These are phyloP conservation scores for Drosophila erecta DNA, from an alignment of 1,140 invertebrate genomes.

Conservation along the genomic window DNA sequence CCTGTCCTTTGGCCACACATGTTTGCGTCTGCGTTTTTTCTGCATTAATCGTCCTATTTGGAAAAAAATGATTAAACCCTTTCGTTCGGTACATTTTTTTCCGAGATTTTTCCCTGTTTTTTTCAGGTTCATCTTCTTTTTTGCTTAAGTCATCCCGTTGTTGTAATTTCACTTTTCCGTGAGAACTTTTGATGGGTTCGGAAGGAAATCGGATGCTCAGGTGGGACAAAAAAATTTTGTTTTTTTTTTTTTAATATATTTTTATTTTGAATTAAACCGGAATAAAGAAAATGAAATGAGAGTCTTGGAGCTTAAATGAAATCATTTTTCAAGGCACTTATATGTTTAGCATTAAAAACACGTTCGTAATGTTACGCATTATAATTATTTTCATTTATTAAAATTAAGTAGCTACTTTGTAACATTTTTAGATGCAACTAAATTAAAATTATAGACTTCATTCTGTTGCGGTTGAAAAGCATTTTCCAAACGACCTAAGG, in stretches of 20 bases:
- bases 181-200: slow-evolving; percentile 55
- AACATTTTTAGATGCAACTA: not conserved
- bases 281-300: not conserved
- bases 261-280: not conserved
- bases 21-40: slow-evolving; percentile 74
- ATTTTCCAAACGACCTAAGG: slow-evolving; percentile 14
- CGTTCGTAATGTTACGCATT: too few relatives aligned
- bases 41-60: slow-evolving; percentile 75
- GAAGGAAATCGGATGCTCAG: slow-evolving; percentile 12
- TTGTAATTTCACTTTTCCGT: slow-evolving; percentile 79
- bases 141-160: slow-evolving; percentile 65
- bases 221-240: not conserved
- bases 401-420: too few relatives aligned
- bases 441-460: not conserved
- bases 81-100: slow-evolving; percentile 64
- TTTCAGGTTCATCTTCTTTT: slow-evolving; percentile 47
- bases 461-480: slow-evolving; percentile 37
- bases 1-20: slow-evolving; percentile 74
- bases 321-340: too few relatives aligned
- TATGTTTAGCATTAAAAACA: too few relatives aligned
- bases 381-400: too few relatives aligned
- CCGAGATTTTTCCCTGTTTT: slow-evolving; percentile 76
- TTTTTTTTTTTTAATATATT: not conserved
- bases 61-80: slow-evolving; percentile 80
- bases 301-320: too few relatives aligned